phyloP scores from a whole-genome alignment of 2,888 invertebrate genomes.

The Erynnis tages region DNA sequence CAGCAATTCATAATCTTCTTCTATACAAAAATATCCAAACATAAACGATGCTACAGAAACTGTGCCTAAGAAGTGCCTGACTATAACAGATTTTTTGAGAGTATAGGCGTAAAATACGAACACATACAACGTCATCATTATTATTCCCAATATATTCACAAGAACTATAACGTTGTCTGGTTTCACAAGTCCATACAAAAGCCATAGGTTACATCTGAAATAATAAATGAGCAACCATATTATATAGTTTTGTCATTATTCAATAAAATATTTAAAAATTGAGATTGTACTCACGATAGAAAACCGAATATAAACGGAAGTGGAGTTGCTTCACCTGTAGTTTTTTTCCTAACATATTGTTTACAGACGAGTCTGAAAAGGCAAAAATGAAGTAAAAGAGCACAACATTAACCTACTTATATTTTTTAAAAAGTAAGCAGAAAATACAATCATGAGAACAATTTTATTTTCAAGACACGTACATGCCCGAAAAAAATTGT shows the following conservation, averaged over 20 bases:
- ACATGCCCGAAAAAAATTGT: slow-evolving; percentile 94
- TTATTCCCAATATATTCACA: slow-evolving; percentile 88
- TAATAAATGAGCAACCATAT: slow-evolving; percentile 27
- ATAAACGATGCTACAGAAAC: slow-evolving; percentile 75
- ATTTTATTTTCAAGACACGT: slow-evolving; percentile 61
- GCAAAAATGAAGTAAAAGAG: slow-evolving; percentile 2
- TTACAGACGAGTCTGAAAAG: slow-evolving; percentile 86
- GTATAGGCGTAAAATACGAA: slow-evolving; percentile 87
- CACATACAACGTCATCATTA: slow-evolving; percentile 86
- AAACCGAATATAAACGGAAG: slow-evolving; percentile 90
- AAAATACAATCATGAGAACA: not conserved
- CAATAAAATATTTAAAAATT: not conserved
- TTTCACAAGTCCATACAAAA: slow-evolving; percentile 89
- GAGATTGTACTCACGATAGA: slow-evolving; percentile 83
- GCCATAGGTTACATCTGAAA: slow-evolving; percentile 88
- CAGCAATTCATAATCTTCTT: slow-evolving; percentile 76
- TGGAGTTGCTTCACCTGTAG: slow-evolving; percentile 88
- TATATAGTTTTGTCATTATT: not conserved
- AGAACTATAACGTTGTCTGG: slow-evolving; percentile 86
- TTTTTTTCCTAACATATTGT: slow-evolving; percentile 87
- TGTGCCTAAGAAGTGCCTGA: slow-evolving; percentile 83
- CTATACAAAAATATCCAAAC: slow-evolving; percentile 81
- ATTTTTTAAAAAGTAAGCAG: not conserved
- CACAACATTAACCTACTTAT: not conserved
- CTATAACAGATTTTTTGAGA: slow-evolving; percentile 84